phyloP scores from a whole-genome alignment of 2,797 vertebrate species.

The Paedocypris micromegethes region DNA sequence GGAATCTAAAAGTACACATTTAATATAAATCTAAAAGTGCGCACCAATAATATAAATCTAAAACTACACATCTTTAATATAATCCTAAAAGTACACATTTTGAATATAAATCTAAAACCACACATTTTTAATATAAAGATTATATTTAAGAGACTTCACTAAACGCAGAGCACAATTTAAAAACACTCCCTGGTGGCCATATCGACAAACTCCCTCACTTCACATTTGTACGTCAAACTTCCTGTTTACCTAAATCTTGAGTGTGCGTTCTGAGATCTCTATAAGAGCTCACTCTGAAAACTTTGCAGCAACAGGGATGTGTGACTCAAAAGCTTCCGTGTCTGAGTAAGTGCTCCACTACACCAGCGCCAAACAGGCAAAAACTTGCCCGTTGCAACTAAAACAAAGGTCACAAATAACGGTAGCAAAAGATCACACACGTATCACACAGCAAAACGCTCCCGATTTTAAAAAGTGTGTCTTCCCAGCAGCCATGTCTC shows the following conservation, averaged over 20 bases:
- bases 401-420: constrained; percentile 7
- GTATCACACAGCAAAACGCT: constrained; percentile 18
- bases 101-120: too few species aligned
- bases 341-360: constrained; percentile 4
- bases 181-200: too few species aligned
- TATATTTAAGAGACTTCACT: too few species aligned
- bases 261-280: background rate
- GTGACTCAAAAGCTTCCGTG: constrained; percentile 4
- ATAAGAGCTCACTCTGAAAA: constrained; percentile 13
- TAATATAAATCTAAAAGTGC: too few species aligned
- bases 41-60: too few species aligned
- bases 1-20: too few species aligned
- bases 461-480: constrained; percentile 2
- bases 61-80: too few species aligned
- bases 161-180: too few species aligned
- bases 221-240: constrained; percentile 1
- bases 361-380: constrained; percentile 3
- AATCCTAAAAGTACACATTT: too few species aligned
- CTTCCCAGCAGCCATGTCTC: constrained; percentile 4
- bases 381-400: constrained; percentile 12
- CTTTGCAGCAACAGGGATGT: constrained; percentile 17
- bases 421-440: constrained; percentile 1
- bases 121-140: too few species aligned
- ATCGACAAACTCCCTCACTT: too few species aligned
- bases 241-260: constrained; percentile 23